Conservation (phyloP, 2,797 vertebrate genomes). For the Aphelocoma californica region DNA sequence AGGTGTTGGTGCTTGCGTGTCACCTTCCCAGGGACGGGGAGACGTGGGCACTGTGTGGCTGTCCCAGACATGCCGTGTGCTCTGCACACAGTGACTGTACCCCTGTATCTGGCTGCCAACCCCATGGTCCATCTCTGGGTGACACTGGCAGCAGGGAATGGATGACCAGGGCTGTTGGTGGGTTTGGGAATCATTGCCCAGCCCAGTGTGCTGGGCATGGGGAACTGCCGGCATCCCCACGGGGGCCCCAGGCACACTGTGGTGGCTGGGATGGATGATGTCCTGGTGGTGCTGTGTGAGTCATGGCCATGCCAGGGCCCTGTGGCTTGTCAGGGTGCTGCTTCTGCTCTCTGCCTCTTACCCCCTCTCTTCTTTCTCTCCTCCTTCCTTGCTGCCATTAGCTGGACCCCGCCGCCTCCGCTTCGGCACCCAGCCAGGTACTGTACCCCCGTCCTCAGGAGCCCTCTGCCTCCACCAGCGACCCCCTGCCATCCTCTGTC, state of each 20-base stretch:
- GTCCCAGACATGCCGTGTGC: accelerated
- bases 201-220: not conserved
- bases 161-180: not conserved
- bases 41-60: not conserved
- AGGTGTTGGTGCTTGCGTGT: not conserved
- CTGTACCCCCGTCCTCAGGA: conserved; percentile 76
- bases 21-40: accelerated
- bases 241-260: not conserved
- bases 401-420: conserved; percentile 82
- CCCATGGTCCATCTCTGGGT: not conserved
- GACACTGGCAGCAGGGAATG: not conserved
- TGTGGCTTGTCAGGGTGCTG: not conserved
- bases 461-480: conserved; percentile 51
- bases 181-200: not conserved
- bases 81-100: not conserved
- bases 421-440: conserved; percentile 82
- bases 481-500: conserved; percentile 64
- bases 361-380: conserved; percentile 63
- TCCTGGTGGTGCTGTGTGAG: not conserved
- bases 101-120: not conserved
- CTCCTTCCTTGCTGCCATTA: conserved; percentile 74
- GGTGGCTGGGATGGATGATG: not conserved
- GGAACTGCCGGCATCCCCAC: accelerated
- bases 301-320: accelerated
- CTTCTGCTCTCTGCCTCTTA: conserved; percentile 12